Conservation (phyloP, 1,140 invertebrate species). For the Aphis craccivora region DNA sequence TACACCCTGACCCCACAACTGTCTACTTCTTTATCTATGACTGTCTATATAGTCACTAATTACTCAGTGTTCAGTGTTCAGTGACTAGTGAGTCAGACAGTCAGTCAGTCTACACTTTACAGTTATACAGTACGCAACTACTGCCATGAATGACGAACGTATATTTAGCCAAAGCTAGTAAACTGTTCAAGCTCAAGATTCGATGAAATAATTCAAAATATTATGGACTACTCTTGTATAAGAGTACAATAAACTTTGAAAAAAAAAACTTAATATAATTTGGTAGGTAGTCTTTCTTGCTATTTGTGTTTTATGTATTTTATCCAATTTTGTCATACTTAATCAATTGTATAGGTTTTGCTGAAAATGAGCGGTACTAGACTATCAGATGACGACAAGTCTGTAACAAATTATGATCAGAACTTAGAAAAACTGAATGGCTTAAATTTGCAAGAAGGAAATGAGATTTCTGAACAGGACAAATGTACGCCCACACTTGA, state of each 20-base stretch:
- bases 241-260: background rate
- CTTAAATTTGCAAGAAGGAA: background rate
- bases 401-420: background rate
- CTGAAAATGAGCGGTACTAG: background rate
- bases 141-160: background rate
- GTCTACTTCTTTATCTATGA: no score
- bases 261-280: background rate
- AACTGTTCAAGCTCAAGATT: background rate
- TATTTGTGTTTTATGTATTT: background rate
- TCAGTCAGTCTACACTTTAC: background rate
- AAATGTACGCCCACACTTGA: conserved; percentile 32
- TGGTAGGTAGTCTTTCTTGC: background rate
- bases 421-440: background rate
- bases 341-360: background rate
- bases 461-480: background rate
- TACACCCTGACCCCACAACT: no score
- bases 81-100: background rate
- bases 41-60: no score
- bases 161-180: background rate
- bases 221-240: background rate
- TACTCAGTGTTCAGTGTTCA: no score
- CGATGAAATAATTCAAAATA: background rate
- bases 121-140: background rate
- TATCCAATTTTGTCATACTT: background rate
- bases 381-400: background rate